Conservation (phyloP, 2,113 vertebrate species). For the Toxotes chatareus region DNA sequence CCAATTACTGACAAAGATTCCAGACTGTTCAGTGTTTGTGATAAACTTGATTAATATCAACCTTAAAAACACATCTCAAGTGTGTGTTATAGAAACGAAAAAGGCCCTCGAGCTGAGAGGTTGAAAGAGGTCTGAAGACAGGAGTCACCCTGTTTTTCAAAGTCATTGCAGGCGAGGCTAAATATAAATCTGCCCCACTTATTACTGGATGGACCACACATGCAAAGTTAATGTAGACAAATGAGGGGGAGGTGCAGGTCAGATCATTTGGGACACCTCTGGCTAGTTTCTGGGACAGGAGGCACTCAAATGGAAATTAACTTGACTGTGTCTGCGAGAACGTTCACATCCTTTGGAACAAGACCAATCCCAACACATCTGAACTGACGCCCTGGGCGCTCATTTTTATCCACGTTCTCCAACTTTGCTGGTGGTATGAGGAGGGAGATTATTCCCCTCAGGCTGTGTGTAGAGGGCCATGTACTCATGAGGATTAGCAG, state of each 20-base stretch:
- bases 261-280: slow-evolving; percentile 81
- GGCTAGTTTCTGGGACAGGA: slow-evolving; percentile 88
- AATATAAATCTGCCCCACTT: slow-evolving; percentile 86
- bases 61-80: background rate
- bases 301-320: slow-evolving; percentile 80
- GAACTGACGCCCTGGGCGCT: slow-evolving; percentile 71
- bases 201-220: slow-evolving; percentile 69
- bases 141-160: slow-evolving; percentile 73
- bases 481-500: slow-evolving; percentile 74
- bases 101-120: slow-evolving; percentile 15
- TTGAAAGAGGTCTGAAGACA: slow-evolving; percentile 58
- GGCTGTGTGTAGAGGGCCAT: slow-evolving; percentile 45
- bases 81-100: background rate
- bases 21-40: slow-evolving; percentile 1
- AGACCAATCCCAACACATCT: slow-evolving; percentile 72
- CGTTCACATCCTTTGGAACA: slow-evolving; percentile 73
- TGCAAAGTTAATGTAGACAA: slow-evolving; percentile 81
- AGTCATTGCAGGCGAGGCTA: slow-evolving; percentile 73
- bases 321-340: slow-evolving; percentile 48
- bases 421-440: slow-evolving; percentile 60
- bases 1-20: slow-evolving; percentile 8
- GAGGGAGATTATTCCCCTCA: slow-evolving; percentile 65
- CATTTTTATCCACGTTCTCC: slow-evolving; percentile 49
- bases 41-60: slow-evolving; percentile 13
- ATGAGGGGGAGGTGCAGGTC: slow-evolving; percentile 83